Conservation (phyloP, 2,797 vertebrate species). For the Coilia nasus region DNA sequence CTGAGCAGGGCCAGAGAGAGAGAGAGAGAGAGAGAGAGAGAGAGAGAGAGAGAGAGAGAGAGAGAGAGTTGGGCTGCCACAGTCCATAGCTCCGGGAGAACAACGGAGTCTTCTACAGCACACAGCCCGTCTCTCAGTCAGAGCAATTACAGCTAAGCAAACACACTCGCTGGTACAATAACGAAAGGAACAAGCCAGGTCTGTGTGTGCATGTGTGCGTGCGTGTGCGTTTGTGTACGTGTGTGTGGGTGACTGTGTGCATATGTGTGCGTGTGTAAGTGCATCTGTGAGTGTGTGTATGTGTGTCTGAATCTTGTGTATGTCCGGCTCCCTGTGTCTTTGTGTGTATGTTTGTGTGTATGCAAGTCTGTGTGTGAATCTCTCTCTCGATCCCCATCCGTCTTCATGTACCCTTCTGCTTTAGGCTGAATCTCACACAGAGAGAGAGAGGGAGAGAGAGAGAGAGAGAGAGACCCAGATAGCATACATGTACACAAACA, state of each 20-base stretch:
- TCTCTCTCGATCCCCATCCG: no score
- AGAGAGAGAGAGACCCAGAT: not conserved
- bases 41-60: not conserved
- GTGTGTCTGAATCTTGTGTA: not conserved
- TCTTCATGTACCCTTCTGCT: not conserved
- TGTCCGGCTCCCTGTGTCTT: no score
- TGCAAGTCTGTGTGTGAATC: no score
- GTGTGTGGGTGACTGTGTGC: conserved; percentile 24
- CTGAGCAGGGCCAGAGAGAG: conserved; percentile 10
- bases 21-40: not conserved
- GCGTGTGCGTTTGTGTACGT: not conserved
- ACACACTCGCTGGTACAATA: conserved; percentile 42
- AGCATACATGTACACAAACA: not conserved
- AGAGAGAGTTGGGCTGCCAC: conserved; percentile 15
- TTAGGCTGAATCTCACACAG: not conserved
- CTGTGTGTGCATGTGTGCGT: conserved; percentile 6
- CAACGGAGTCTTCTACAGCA: conserved; percentile 27
- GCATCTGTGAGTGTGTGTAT: not conserved
- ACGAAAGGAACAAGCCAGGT: conserved; percentile 30
- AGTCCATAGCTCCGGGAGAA: conserved; percentile 3
- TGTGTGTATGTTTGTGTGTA: no score
- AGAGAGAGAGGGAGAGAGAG: not conserved
- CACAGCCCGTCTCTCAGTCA: not conserved
- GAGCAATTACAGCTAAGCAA: conserved; percentile 51
- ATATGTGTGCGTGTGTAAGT: conserved; percentile 23